Evolutionary conservation across 1,140 invertebrate genomes (phyloP).

Genomic region (Drosophila ogumai): DNA sequence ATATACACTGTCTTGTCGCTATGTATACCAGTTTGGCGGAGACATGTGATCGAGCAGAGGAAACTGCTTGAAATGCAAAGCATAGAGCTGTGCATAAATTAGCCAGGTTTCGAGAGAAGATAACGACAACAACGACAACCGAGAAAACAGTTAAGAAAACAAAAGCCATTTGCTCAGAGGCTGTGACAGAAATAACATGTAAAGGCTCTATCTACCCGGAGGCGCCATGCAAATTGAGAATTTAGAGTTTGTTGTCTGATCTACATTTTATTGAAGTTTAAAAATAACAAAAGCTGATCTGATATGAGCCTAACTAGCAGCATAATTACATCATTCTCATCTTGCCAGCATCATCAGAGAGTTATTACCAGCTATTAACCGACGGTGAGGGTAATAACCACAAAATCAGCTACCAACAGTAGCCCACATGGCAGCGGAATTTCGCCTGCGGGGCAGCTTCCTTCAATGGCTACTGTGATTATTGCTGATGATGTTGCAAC

Average conservation of each 20-base stretch:
- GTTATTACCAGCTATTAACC: slow-evolving; percentile 29
- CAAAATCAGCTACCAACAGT: slow-evolving; percentile 24
- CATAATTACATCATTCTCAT: slow-evolving; percentile 23
- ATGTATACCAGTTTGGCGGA: slow-evolving; percentile 58
- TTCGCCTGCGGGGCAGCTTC: slow-evolving; percentile 31
- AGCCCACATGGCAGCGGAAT: slow-evolving; percentile 16
- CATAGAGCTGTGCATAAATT: slow-evolving; percentile 69
- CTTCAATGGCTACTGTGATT: slow-evolving; percentile 42
- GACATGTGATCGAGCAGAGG: slow-evolving; percentile 49
- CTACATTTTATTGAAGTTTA: slow-evolving; percentile 7
- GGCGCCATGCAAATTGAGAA: slow-evolving; percentile 8
- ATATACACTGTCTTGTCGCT: slow-evolving; percentile 19
- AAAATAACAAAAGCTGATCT: not conserved
- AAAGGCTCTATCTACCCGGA: not conserved
- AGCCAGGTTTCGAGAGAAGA: slow-evolving; percentile 29
- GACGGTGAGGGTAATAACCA: not conserved
- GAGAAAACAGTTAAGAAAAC: slow-evolving; percentile 36
- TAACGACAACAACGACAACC: slow-evolving; percentile 2
- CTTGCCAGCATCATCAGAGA: slow-evolving; percentile 13
- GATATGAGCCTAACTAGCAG: slow-evolving; percentile 9
- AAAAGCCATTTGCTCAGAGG: slow-evolving; percentile 10
- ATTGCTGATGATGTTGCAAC: slow-evolving; percentile 46
- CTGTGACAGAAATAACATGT: slow-evolving; percentile 10
- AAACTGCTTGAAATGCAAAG: slow-evolving; percentile 68
- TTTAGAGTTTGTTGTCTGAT: slow-evolving; percentile 3